Evolutionary conservation across 2,888 invertebrate genomes (phyloP).

Genomic region (Leucophora obtusa): DNA sequence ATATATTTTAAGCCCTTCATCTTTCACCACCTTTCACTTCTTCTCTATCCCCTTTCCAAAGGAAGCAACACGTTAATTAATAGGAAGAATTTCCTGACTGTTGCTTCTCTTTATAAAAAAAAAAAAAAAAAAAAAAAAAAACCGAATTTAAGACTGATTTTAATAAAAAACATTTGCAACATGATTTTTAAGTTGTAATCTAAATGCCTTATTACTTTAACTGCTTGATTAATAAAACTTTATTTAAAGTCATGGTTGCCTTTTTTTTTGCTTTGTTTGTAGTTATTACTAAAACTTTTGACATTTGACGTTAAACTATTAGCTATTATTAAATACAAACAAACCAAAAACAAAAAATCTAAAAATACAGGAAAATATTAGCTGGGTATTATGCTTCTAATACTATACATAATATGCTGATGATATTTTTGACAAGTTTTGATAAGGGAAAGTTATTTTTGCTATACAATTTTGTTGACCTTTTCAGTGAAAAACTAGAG

Average conservation of each 20-base stretch:
- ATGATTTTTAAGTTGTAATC: no score
- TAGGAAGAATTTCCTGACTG: no score
- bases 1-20: no score
- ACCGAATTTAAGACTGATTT: no score
- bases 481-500: background rate
- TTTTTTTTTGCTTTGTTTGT: conserved; percentile 4
- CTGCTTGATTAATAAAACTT: conserved; percentile 45
- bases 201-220: conserved; percentile 26
- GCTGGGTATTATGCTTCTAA: background rate
- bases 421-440: background rate
- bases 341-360: background rate
- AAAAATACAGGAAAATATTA: background rate
- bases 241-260: conserved; percentile 50
- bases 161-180: no score
- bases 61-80: no score
- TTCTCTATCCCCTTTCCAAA: no score
- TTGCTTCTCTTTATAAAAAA: no score
- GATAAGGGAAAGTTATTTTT: background rate
- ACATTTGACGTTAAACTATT: conserved; percentile 62
- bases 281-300: conserved; percentile 53
- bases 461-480: background rate
- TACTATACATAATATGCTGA: background rate
- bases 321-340: conserved; percentile 33
- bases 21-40: no score
- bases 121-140: no score